phyloP scores from a whole-genome alignment of 2,888 invertebrate species.

The Encarsia formosa region DNA sequence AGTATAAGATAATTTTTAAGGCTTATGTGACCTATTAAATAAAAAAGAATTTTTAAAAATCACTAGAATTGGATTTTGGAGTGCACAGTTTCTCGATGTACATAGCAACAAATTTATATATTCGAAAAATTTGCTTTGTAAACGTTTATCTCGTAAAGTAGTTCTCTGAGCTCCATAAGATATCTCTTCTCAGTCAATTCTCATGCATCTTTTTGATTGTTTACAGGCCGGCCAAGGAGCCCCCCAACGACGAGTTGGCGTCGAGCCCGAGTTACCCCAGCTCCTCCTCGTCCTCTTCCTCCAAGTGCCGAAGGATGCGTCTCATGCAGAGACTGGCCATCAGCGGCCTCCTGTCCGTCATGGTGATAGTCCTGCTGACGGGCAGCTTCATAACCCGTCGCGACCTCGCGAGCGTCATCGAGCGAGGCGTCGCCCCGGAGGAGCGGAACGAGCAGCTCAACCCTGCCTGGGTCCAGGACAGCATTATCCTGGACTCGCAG shows the following conservation, averaged over 20 bases:
- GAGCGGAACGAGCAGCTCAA: conserved; percentile 43
- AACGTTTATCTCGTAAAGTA: too few relatives aligned
- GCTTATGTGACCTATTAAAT: too few relatives aligned
- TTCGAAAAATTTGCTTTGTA: too few relatives aligned
- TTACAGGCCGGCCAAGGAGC: too few relatives aligned
- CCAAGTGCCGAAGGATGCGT: conserved; percentile 41
- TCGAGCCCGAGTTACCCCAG: background rate
- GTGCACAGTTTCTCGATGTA: too few relatives aligned
- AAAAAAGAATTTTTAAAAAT: too few relatives aligned
- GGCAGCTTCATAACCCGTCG: conserved; percentile 45
- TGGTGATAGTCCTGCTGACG: conserved; percentile 45
- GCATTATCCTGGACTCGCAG: conserved; percentile 37
- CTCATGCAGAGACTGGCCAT: conserved; percentile 47
- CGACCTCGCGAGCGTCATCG: conserved; percentile 42
- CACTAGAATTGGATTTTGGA: too few relatives aligned
- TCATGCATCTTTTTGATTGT: too few relatives aligned
- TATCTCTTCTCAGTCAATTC: too few relatives aligned
- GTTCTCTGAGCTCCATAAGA: too few relatives aligned
- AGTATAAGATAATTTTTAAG: too few relatives aligned
- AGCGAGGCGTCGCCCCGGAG: conserved; percentile 43
- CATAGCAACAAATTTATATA: too few relatives aligned
- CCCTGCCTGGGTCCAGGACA: conserved; percentile 45
- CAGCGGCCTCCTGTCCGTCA: conserved; percentile 47
- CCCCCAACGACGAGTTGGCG: background rate
- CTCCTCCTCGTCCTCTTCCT: background rate